Evolutionary conservation across 2,888 invertebrate genomes (phyloP).

Genomic region (Allophyes oxyacanthae): DNA sequence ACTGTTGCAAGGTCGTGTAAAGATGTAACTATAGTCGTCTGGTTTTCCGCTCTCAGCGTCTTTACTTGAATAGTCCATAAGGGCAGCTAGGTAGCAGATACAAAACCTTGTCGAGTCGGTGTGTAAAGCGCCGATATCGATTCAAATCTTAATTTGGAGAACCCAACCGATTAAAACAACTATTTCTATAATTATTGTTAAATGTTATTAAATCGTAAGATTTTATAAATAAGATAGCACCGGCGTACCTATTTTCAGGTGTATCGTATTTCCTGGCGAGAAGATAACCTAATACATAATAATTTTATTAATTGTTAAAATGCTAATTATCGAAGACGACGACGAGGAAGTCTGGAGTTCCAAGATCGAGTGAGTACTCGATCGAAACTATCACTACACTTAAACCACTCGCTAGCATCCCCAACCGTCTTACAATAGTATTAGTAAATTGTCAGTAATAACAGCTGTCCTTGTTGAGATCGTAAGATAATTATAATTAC

Average conservation of each 20-base stretch:
- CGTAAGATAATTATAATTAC: slow-evolving; percentile 49
- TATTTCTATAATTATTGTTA: neutral
- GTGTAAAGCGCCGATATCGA: too few relatives aligned
- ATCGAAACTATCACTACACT: slow-evolving; percentile 36
- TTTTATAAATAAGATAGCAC: slow-evolving; percentile 20
- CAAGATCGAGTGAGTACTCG: slow-evolving; percentile 77
- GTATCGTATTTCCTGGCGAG: slow-evolving; percentile 26
- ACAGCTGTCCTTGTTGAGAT: slow-evolving; percentile 34
- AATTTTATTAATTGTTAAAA: slow-evolving; percentile 18
- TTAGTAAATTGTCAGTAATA: slow-evolving; percentile 39
- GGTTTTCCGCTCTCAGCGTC: too few relatives aligned
- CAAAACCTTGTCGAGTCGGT: too few relatives aligned
- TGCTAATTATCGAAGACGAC: slow-evolving; percentile 63
- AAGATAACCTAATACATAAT: slow-evolving; percentile 29
- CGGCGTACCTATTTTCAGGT: slow-evolving; percentile 48
- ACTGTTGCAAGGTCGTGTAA: too few relatives aligned
- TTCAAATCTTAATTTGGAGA: too few relatives aligned
- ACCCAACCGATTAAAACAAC: neutral
- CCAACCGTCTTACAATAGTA: slow-evolving; percentile 22
- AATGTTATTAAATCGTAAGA: neutral
- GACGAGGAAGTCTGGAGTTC: slow-evolving; percentile 72
- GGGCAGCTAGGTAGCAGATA: too few relatives aligned
- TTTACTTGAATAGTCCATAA: too few relatives aligned
- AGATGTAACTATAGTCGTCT: too few relatives aligned
- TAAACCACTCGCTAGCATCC: slow-evolving; percentile 56